Percentiles rank a stretch among this genome's conserved stretches.
Conservation (phyloP, 2,888 invertebrate species). For the Hirtodrosophila histrioides region DNA sequence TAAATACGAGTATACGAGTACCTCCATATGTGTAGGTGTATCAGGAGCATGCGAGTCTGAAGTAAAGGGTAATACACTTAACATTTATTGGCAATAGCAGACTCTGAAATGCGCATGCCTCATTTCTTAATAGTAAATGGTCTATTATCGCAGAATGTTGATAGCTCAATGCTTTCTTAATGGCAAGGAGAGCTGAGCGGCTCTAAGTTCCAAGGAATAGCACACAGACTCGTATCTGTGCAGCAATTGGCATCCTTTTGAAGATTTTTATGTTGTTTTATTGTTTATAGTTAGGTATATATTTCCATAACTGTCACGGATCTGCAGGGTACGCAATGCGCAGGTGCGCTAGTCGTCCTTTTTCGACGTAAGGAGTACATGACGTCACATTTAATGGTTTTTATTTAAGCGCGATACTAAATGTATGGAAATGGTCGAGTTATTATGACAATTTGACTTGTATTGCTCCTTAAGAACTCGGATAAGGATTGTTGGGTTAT, state of each 20-base stretch:
- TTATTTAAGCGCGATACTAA: too few relatives aligned
- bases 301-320: too few relatives aligned
- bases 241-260: conserved; percentile 16
- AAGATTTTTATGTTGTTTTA: conserved; percentile 11
- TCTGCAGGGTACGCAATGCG: too few relatives aligned
- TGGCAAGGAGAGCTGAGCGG: conserved; percentile 8
- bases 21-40: not conserved
- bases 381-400: too few relatives aligned
- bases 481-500: too few relatives aligned
- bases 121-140: conserved; percentile 62
- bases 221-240: not conserved
- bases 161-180: conserved; percentile 40
- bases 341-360: too few relatives aligned
- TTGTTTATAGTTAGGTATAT: not conserved
- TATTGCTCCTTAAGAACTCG: too few relatives aligned
- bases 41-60: conserved; percentile 12
- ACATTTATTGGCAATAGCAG: conserved; percentile 65
- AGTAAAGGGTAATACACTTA: conserved; percentile 50
- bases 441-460: too few relatives aligned
- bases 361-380: too few relatives aligned
- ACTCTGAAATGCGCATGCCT: conserved; percentile 54
- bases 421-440: too few relatives aligned
- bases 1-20: conserved; percentile 53
- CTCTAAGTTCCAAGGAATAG: conserved; percentile 29
- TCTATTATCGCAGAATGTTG: conserved; percentile 51